These are phyloP conservation scores for Eugnorisma glareosa DNA, from an alignment of 2,888 invertebrate genomes.

Conservation along the genomic window DNA sequence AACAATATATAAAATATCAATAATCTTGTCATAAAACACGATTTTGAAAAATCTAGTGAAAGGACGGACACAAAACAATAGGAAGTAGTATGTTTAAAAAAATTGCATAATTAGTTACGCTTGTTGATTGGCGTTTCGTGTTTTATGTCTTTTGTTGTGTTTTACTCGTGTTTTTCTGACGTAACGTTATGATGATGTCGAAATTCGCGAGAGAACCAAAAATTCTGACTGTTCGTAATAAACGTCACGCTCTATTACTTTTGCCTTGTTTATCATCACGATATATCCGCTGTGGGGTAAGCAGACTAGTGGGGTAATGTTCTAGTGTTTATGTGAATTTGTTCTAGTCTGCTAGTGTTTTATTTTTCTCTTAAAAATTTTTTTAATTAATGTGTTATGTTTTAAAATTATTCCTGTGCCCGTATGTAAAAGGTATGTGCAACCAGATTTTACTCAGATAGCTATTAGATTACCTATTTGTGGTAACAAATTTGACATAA, in stretches of 20 bases:
- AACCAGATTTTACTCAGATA: background rate
- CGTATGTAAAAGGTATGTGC: slow-evolving; percentile 17
- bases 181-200: slow-evolving; percentile 59
- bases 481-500: background rate
- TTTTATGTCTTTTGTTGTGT: slow-evolving; percentile 73
- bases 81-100: slow-evolving; percentile 75
- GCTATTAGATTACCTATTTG: background rate
- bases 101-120: slow-evolving; percentile 89
- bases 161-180: slow-evolving; percentile 64
- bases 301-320: slow-evolving; percentile 17
- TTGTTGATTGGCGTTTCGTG: slow-evolving; percentile 77
- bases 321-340: slow-evolving; percentile 25
- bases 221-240: slow-evolving; percentile 39
- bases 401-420: background rate
- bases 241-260: slow-evolving; percentile 57
- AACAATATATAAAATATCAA: slow-evolving; percentile 40
- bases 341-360: slow-evolving; percentile 4
- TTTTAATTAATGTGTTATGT: slow-evolving; percentile 2
- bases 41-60: slow-evolving; percentile 79
- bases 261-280: slow-evolving; percentile 61
- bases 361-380: background rate
- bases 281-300: slow-evolving; percentile 54
- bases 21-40: slow-evolving; percentile 62
- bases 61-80: slow-evolving; percentile 67
- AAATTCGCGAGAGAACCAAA: slow-evolving; percentile 57